A percentile compares a stretch with the other conserved stretches of the same genome.
phyloP scores from a whole-genome alignment of 2,113 vertebrate species.

The Corydoras sp. region DNA sequence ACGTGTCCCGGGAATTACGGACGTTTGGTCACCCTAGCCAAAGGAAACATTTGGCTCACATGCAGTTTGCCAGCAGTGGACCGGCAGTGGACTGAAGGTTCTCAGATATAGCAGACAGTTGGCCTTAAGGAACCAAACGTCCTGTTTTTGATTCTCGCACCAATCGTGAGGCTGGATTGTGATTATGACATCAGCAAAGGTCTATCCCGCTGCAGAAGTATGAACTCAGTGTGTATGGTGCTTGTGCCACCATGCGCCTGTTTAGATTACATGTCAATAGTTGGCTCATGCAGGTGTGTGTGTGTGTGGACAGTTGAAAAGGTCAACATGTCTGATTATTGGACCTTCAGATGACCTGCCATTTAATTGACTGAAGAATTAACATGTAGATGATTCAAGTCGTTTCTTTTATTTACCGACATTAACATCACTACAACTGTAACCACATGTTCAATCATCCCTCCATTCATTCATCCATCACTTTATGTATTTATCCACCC shows the following conservation, averaged over 20 bases:
- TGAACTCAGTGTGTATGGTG: conserved; percentile 7
- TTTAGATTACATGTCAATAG: conserved; percentile 40
- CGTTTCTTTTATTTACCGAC: background rate
- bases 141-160: background rate
- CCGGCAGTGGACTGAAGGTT: no score
- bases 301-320: conserved; percentile 1
- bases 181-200: background rate
- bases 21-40: no score
- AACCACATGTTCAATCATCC: background rate
- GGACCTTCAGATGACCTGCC: background rate
- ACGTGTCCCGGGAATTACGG: no score
- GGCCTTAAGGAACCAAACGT: no score
- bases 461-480: conserved; percentile 2
- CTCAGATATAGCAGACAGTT: no score
- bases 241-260: background rate
- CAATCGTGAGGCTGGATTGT: background rate
- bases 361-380: background rate
- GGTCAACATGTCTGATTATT: conserved; percentile 8
- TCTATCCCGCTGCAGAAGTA: conserved; percentile 7
- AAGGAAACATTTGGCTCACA: no score
- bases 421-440: background rate
- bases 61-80: no score
- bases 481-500: background rate
- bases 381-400: background rate
- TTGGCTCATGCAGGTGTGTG: background rate